phyloP scores from a whole-genome alignment of 2,113 vertebrate species.

The Sphyrna mokarran region DNA sequence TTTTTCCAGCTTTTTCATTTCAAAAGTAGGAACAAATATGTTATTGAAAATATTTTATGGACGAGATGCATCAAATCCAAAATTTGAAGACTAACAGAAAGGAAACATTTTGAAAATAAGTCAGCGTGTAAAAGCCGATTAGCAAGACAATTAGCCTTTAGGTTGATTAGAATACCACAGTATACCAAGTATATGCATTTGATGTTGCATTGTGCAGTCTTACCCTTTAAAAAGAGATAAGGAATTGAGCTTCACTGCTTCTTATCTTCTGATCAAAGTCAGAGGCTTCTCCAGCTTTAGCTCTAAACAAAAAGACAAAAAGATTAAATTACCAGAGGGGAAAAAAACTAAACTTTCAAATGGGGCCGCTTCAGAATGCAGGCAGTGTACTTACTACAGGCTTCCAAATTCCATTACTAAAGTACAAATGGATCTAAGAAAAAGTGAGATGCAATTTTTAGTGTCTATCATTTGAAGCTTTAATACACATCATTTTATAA shows the following conservation, averaged over 20 bases:
- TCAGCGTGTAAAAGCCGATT: background rate
- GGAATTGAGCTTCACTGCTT: background rate
- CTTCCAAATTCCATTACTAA: background rate
- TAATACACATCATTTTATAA: background rate
- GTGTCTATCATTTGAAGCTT: background rate
- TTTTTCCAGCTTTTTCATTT: background rate
- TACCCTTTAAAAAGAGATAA: background rate
- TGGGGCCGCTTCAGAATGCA: background rate
- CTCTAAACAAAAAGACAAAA: background rate
- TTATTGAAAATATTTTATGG: background rate
- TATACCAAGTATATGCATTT: too few species aligned
- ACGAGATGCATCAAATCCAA: background rate
- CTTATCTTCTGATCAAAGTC: background rate
- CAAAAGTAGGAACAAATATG: background rate
- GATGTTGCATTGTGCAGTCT: background rate
- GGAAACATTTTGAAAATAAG: background rate
- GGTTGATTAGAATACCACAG: background rate
- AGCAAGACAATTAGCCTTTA: background rate
- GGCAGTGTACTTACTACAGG: background rate
- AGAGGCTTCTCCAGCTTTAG: conserved; percentile 13
- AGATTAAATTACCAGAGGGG: background rate
- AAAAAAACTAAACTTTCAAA: background rate
- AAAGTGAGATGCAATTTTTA: background rate
- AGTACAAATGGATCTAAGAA: background rate
- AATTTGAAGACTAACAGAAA: background rate